These are phyloP conservation scores for Melinaea marsaeus DNA, from an alignment of 2,888 invertebrate genomes.

Conservation along the genomic window DNA sequence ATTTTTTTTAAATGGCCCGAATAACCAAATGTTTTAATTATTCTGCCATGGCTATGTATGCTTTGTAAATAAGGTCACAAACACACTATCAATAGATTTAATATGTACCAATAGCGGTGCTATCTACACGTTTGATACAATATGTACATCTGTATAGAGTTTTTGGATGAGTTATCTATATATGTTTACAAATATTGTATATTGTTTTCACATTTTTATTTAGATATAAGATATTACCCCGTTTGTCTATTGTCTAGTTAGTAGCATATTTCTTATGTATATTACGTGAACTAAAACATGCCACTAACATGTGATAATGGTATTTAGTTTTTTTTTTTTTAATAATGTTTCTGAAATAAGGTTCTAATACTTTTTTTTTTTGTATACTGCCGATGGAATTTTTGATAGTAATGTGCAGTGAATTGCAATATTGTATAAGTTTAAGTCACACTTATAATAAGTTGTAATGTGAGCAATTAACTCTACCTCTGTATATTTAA, in stretches of 20 bases:
- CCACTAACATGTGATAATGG: too few relatives aligned
- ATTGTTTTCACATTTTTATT: neutral
- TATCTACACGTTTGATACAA: slow-evolving; percentile 13
- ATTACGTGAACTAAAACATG: too few relatives aligned
- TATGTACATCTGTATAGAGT: slow-evolving; percentile 9
- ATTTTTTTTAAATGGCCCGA: slow-evolving; percentile 12
- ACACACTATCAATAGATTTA: slow-evolving; percentile 8
- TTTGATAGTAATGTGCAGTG: neutral
- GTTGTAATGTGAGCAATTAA: slow-evolving; percentile 20
- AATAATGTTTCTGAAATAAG: neutral
- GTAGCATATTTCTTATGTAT: too few relatives aligned
- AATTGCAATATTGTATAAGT: neutral
- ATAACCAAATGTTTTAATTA: slow-evolving; percentile 28
- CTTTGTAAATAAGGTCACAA: slow-evolving; percentile 23
- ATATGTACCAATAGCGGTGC: slow-evolving; percentile 22
- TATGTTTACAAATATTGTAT: slow-evolving; percentile 4
- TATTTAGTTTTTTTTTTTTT: too few relatives aligned
- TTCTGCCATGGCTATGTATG: slow-evolving; percentile 19
- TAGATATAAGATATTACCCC: too few relatives aligned
- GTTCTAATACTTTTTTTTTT: neutral
- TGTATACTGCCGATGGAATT: neutral
- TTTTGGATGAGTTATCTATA: slow-evolving; percentile 6
- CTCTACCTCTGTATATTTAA: slow-evolving; percentile 20
- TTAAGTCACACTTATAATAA: slow-evolving; percentile 7
- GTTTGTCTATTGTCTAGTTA: too few relatives aligned